Evolutionary conservation across 2,113 vertebrate species (phyloP), one percentile per base, ranked within the genome.

Genomic region (Actinemys pallida): DNA sequence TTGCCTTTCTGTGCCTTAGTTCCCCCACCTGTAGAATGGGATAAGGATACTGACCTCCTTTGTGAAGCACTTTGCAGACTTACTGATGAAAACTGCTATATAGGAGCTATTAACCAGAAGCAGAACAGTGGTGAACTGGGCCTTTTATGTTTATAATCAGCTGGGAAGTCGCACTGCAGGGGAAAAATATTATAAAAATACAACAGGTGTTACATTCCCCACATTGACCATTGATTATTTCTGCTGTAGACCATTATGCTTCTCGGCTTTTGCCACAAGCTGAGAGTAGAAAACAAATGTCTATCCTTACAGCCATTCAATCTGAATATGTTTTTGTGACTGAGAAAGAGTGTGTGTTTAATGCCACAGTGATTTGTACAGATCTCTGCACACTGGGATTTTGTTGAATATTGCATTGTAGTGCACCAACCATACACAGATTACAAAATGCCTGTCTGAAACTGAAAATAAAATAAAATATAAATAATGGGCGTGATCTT

Each of bases 391-490:
- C 10, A 47, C 14, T 83, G 78, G 29, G 1, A 1, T 89, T 96
- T 83, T 88, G 25, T 81, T 88, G 87, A 69, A 75, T 52, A 31
- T 72, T 49, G 50, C 59, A 87, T 59, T 20, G 5, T 62, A 69
- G 50, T 72, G 14, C 16, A 56, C 39, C 69, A 54, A 50, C 93
- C 78, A 89, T 42, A 87, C 89, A 82, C 86, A 81, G 86, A 84
- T 92, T 93, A 84, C 56, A 65, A 86, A 96, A 95, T 83, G 86
- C 49, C 39, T 89, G 84, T 88, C 62, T 93, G 95, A 95, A 96
- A 90, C 42, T 14, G 85, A 89, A 95, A 94, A 95, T 90, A 69
- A 72, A 45, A 62, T 62, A 31, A 59, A 62, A 62, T 62, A 31
- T 54, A 54, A 62, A 35, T 62, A 62, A 31, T 62, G 8, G 35